Percentiles rank a stretch among this genome's conserved stretches.
phyloP scores from a whole-genome alignment of 1,140 invertebrate species.

The Oedothorax gibbosus region DNA sequence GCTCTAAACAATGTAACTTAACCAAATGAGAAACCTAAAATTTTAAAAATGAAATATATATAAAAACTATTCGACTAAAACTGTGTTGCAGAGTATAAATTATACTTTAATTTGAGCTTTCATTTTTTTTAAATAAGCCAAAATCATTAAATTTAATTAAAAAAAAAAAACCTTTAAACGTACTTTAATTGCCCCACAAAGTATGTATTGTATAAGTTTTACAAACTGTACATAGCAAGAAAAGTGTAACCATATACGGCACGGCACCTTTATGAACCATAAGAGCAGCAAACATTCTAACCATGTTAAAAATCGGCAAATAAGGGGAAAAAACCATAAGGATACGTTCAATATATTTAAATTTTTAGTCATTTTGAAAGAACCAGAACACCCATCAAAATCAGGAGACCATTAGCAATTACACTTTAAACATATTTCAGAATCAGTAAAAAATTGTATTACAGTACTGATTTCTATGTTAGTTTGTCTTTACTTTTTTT shows the following conservation, averaged over 20 bases:
- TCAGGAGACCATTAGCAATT: not conserved
- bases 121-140: not conserved
- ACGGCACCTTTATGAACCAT: too few relatives aligned
- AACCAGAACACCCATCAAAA: not conserved
- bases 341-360: too few relatives aligned
- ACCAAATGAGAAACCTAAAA: constrained; percentile 53
- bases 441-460: not conserved
- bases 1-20: constrained; percentile 44
- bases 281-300: too few relatives aligned
- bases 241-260: too few relatives aligned
- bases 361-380: too few relatives aligned
- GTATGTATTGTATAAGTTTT: too few relatives aligned
- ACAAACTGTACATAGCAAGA: too few relatives aligned
- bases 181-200: not conserved
- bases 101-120: not conserved
- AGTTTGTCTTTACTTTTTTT: too few relatives aligned
- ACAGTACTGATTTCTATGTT: not conserved
- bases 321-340: too few relatives aligned
- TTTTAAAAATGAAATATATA: constrained; percentile 20
- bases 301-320: too few relatives aligned
- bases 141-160: not conserved
- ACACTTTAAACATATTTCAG: constrained; percentile 6
- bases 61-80: constrained; percentile 7
- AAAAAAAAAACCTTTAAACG: too few relatives aligned
- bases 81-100: not conserved